phyloP scores from a whole-genome alignment of 2,113 vertebrate genomes.

The Nothoprocta pentlandii region DNA sequence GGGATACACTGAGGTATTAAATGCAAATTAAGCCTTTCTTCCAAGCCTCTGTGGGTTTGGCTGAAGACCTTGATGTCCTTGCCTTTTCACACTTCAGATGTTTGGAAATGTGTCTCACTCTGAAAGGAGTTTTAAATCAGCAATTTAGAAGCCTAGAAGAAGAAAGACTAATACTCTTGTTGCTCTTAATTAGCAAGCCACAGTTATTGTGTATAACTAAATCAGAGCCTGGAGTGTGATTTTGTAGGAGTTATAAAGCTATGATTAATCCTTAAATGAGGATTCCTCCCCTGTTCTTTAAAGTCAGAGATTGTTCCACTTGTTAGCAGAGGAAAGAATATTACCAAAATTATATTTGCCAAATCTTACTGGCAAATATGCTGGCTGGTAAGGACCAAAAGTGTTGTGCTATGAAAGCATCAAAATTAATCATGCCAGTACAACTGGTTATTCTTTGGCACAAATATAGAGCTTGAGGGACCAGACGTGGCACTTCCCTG shows the following conservation, averaged over 20 bases:
- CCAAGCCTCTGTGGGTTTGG: neutral
- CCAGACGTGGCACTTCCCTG: neutral
- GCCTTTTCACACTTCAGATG: conserved; percentile 8
- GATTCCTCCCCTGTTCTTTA: neutral
- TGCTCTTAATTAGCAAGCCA: conserved; percentile 36
- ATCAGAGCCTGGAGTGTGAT: conserved; percentile 38
- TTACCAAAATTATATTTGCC: neutral
- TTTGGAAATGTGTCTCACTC: conserved; percentile 12
- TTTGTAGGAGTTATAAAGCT: conserved; percentile 11
- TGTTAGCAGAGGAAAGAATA: conserved; percentile 2
- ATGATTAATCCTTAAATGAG: conserved; percentile 42
- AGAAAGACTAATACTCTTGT: neutral
- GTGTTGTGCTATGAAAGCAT: conserved; percentile 35
- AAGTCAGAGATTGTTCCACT: neutral
- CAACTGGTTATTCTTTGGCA: conserved; percentile 65
- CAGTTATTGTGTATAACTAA: conserved; percentile 12
- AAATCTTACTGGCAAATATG: neutral
- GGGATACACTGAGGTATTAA: neutral
- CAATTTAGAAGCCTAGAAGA: neutral
- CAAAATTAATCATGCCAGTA: conserved; percentile 60
- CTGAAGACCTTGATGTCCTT: conserved; percentile 16
- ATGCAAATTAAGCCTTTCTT: neutral
- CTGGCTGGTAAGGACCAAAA: conserved; percentile 23
- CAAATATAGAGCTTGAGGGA: conserved; percentile 45
- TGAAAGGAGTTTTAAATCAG: neutral